A percentile compares a stretch with the other conserved stretches of the same genome.
phyloP scores from a whole-genome alignment of 1,140 invertebrate species.

The Macrobrachium nipponense region DNA sequence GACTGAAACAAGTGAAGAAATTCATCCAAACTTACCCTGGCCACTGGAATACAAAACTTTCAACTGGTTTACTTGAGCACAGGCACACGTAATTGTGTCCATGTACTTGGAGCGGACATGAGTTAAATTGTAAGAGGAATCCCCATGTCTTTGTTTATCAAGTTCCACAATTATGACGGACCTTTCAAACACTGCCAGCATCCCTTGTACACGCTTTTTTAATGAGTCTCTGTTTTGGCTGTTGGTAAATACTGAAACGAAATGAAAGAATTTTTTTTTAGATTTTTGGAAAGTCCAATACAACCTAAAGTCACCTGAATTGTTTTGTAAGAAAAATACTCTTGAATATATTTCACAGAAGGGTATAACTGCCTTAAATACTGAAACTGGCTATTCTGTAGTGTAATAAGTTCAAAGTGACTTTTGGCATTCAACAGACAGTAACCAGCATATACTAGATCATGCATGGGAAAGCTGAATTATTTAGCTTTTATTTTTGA shows the following conservation, averaged over 20 bases:
- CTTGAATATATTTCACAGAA: no score
- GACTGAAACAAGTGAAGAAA: no score
- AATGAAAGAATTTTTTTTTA: neutral
- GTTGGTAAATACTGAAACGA: slow-evolving; percentile 26
- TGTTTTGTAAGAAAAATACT: no score
- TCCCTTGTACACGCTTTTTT: slow-evolving; percentile 39
- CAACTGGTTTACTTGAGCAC: slow-evolving; percentile 27
- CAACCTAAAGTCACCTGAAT: no score
- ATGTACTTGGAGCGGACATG: slow-evolving; percentile 15
- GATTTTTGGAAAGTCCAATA: no score
- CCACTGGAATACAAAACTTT: slow-evolving; percentile 38
- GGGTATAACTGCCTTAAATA: no score
- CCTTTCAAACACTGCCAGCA: slow-evolving; percentile 37
- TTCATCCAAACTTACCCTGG: slow-evolving; percentile 20
- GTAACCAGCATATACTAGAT: no score
- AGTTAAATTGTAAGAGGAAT: neutral
- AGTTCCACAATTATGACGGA: slow-evolving; percentile 35
- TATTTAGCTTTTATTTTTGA: no score
- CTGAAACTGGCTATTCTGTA: no score
- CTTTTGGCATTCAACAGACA: no score
- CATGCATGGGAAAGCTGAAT: no score
- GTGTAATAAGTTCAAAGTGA: no score
- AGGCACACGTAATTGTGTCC: slow-evolving; percentile 42
- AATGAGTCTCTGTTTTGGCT: slow-evolving; percentile 14
- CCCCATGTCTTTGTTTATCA: neutral